These are phyloP conservation scores for Magallana ariakensis DNA, from an alignment of 1,140 invertebrate species.

Conservation along the genomic window DNA sequence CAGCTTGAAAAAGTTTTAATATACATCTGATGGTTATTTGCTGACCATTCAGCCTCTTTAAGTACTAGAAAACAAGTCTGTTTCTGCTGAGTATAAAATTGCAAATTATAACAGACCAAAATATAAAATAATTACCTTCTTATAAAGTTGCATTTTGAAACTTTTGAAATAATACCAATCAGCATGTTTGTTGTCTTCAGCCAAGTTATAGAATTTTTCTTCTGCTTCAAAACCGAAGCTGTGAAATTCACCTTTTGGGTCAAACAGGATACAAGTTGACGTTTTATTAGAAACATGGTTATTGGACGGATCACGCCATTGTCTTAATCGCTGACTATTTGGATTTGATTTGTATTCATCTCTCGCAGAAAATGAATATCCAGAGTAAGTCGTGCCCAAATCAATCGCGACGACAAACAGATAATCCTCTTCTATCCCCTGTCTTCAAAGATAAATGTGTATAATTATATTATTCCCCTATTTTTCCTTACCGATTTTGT, in stretches of 20 bases:
- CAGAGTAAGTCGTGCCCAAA: slow-evolving; percentile 36
- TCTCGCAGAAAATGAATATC: slow-evolving; percentile 5
- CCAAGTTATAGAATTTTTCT: slow-evolving; percentile 33
- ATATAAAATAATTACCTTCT: neutral
- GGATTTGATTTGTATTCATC: neutral
- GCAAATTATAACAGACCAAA: too few species aligned
- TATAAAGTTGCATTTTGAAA: slow-evolving; percentile 52
- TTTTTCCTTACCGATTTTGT: too few species aligned
- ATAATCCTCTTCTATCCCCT: neutral
- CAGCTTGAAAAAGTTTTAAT: too few species aligned
- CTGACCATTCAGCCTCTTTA: too few species aligned
- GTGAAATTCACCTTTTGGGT: slow-evolving; percentile 35
- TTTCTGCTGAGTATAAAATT: too few species aligned
- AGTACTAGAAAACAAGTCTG: too few species aligned
- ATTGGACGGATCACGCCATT: neutral
- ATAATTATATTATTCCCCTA: too few species aligned
- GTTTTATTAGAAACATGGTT: slow-evolving; percentile 36
- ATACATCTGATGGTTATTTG: too few species aligned
- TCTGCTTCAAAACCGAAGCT: slow-evolving; percentile 52
- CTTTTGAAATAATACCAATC: slow-evolving; percentile 47
- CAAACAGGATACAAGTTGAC: slow-evolving; percentile 42
- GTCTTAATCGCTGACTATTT: neutral
- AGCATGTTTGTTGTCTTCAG: slow-evolving; percentile 8
- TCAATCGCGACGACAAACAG: slow-evolving; percentile 18
- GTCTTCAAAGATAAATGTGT: too few species aligned